Evolutionary conservation across 2,888 invertebrate genomes (phyloP).

Genomic region (Heliconius ismenius): DNA sequence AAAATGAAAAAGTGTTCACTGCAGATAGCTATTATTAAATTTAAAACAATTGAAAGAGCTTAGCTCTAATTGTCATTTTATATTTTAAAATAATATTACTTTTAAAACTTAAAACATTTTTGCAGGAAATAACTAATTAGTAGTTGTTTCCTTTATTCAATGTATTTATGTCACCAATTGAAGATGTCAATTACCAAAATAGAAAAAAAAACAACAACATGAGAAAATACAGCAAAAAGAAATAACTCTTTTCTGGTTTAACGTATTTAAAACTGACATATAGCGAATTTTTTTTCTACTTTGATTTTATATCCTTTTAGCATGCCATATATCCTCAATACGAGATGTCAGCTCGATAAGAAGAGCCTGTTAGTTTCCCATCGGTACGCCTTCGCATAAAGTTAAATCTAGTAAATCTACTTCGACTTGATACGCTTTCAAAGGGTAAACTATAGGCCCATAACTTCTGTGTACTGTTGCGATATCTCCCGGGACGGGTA

Average conservation of each 20-base stretch:
- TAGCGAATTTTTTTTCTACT: conserved; percentile 35
- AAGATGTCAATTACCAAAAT: not conserved
- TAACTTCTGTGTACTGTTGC: conserved; percentile 56
- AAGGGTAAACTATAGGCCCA: conserved; percentile 58
- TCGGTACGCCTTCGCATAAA: conserved; percentile 54
- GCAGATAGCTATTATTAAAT: conserved; percentile 12
- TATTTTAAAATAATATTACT: not conserved
- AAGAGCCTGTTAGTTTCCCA: conserved; percentile 52
- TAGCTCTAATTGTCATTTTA: conserved; percentile 13
- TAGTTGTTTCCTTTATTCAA: not conserved
- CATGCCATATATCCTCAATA: conserved; percentile 40
- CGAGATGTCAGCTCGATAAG: conserved; percentile 49
- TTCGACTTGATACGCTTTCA: conserved; percentile 53
- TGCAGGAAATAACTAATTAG: not conserved
- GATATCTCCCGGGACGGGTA: conserved; percentile 54
- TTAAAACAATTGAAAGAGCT: conserved; percentile 17
- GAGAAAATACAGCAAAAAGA: not conserved
- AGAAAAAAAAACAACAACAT: not conserved
- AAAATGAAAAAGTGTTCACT: conserved; percentile 9
- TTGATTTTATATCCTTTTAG: conserved; percentile 44
- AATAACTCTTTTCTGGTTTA: not conserved
- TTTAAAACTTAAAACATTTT: not conserved
- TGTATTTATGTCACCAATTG: not conserved
- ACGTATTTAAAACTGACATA: not conserved
- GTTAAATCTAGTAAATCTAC: conserved; percentile 59